A percentile compares a stretch with the other conserved stretches of the same genome.
phyloP scores from a whole-genome alignment of 2,113 vertebrate species.

The Colaptes auratus region DNA sequence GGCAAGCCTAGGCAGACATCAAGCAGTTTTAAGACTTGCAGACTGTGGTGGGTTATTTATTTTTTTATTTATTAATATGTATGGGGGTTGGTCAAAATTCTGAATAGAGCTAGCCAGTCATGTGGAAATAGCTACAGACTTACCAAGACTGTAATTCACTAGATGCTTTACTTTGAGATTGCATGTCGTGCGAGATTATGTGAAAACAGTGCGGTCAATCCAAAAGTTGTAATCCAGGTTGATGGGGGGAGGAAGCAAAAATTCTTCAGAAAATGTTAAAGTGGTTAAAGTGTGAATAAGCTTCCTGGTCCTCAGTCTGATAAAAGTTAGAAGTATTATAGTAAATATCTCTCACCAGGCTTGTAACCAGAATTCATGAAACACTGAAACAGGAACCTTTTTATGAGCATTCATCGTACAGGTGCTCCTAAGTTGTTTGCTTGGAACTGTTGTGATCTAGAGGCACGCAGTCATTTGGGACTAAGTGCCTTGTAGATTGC shows the following conservation, averaged over 20 bases:
- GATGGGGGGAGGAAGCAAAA: not conserved
- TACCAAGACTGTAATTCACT: not conserved
- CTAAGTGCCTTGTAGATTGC: not conserved
- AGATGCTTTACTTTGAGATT: not conserved
- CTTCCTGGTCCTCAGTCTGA: rapidly evolving
- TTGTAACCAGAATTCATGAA: not conserved
- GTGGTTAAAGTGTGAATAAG: not conserved
- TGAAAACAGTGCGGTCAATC: not conserved
- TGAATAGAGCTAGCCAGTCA: not conserved
- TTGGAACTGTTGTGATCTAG: not conserved
- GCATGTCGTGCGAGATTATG: not conserved
- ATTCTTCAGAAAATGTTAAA: not conserved
- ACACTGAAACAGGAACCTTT: not conserved
- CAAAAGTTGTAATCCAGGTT: not conserved
- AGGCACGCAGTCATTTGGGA: not conserved
- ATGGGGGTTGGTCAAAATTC: not conserved
- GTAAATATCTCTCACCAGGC: not conserved
- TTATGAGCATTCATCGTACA: not conserved
- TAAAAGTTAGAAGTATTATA: not conserved
- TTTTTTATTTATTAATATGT: not conserved
- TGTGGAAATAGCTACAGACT: not conserved
- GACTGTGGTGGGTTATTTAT: not conserved
- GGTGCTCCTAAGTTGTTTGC: not conserved
- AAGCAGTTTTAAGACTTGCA: not conserved
- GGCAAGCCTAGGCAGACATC: not conserved